Evolutionary conservation across 2,888 invertebrate genomes (phyloP).

Genomic region (Caenorhabditis sp.): DNA sequence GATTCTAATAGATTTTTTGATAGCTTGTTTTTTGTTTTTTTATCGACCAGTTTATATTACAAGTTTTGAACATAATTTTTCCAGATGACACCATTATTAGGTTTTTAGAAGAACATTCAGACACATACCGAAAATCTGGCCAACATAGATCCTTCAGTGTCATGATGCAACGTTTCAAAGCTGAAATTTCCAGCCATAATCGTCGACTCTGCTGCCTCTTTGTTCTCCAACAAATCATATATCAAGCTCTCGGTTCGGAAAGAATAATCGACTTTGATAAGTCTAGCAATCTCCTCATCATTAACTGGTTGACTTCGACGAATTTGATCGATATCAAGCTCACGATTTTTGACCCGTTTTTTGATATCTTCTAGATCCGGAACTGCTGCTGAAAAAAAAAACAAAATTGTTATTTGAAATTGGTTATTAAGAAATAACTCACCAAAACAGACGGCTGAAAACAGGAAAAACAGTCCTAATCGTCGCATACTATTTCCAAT

Average conservation of each 20-base stretch:
- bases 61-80: too few species aligned
- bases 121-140: conserved; percentile 39
- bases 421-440: background rate
- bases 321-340: background rate
- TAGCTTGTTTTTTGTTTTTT: background rate
- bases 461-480: too few species aligned
- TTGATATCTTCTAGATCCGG: conserved; percentile 31
- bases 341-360: conserved; percentile 13
- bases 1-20: background rate
- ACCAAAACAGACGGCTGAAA: background rate
- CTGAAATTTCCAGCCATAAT: conserved; percentile 50
- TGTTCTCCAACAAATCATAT: conserved; percentile 47
- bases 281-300: conserved; percentile 29
- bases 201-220: conserved; percentile 37
- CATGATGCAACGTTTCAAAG: conserved; percentile 58
- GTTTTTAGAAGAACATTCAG: too few species aligned
- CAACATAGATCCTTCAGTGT: conserved; percentile 43
- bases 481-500: too few species aligned
- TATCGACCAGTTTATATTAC: background rate
- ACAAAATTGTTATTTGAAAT: background rate
- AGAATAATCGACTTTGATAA: conserved; percentile 52
- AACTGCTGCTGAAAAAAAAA: background rate
- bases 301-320: conserved; percentile 7
- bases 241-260: conserved; percentile 53
- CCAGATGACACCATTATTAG: too few species aligned